phyloP scores from a whole-genome alignment of 2,797 vertebrate species.

The Xerus rutilus region DNA sequence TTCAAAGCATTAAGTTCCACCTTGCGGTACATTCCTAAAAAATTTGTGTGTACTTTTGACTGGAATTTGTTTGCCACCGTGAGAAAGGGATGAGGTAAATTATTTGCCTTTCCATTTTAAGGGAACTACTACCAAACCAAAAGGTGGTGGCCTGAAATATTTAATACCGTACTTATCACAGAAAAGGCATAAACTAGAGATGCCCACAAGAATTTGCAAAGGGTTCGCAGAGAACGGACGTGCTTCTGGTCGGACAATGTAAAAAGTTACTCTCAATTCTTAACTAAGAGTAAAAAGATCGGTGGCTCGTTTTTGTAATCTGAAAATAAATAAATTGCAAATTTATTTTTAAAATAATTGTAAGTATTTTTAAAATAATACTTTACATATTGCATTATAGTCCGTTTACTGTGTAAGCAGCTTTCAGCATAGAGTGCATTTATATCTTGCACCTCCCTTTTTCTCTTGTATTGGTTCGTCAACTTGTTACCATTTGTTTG shows the following conservation, averaged over 20 bases:
- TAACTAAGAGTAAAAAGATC: background rate
- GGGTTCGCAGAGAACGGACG: background rate
- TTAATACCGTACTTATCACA: background rate
- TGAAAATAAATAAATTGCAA: background rate
- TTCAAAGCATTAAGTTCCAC: background rate
- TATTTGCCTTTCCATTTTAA: background rate
- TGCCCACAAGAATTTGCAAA: too few relatives aligned
- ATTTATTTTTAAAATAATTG: background rate
- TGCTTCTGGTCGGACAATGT: background rate
- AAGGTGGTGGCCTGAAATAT: background rate
- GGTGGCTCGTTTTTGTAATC: background rate
- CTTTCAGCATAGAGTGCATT: background rate
- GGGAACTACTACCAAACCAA: background rate
- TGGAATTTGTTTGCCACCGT: background rate
- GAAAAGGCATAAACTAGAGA: background rate
- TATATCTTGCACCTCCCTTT: background rate
- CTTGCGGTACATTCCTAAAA: background rate
- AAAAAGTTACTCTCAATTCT: background rate
- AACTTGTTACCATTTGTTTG: background rate
- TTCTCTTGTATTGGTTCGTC: background rate
- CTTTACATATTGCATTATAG: background rate
- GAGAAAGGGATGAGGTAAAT: background rate
- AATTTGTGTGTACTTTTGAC: background rate
- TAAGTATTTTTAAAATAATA: background rate
- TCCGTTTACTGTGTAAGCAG: background rate